Evolutionary conservation across 2,888 invertebrate species (phyloP).

Genomic region (Seira sanloemensis): DNA sequence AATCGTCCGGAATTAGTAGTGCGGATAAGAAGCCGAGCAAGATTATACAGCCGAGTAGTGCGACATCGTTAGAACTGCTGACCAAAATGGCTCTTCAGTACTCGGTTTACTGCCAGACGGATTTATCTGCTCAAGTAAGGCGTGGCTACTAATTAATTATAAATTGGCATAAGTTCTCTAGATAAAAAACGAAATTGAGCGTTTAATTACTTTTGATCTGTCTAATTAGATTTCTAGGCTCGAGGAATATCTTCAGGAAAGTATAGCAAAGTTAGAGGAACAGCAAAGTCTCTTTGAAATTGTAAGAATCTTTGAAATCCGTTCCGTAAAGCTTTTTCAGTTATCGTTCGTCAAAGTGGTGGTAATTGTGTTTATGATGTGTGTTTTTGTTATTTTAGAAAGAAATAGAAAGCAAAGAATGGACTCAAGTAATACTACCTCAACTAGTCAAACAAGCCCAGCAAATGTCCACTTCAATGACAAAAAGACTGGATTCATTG

Average conservation of each 20-base stretch:
- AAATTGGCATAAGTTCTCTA: no score
- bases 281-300: constrained; percentile 72
- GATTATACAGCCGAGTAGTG: constrained; percentile 51
- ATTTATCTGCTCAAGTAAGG: constrained; percentile 64
- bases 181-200: no score
- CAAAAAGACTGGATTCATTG: constrained; percentile 66
- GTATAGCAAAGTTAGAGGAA: constrained; percentile 71
- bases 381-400: constrained; percentile 60
- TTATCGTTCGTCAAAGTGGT: not conserved
- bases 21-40: constrained; percentile 27
- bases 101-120: constrained; percentile 70
- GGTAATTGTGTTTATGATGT: no score
- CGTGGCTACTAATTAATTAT: not conserved
- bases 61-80: constrained; percentile 53
- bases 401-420: constrained; percentile 68
- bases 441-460: constrained; percentile 66
- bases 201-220: not conserved
- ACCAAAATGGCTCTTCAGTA: constrained; percentile 70
- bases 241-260: constrained; percentile 71
- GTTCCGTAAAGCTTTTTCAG: not conserved
- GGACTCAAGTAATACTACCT: constrained; percentile 62
- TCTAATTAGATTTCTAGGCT: constrained; percentile 66
- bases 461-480: constrained; percentile 53
- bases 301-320: constrained; percentile 44
- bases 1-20: constrained; percentile 20